These are phyloP conservation scores for Beris chalybata DNA, from an alignment of 2,888 invertebrate genomes.

Conservation along the genomic window DNA sequence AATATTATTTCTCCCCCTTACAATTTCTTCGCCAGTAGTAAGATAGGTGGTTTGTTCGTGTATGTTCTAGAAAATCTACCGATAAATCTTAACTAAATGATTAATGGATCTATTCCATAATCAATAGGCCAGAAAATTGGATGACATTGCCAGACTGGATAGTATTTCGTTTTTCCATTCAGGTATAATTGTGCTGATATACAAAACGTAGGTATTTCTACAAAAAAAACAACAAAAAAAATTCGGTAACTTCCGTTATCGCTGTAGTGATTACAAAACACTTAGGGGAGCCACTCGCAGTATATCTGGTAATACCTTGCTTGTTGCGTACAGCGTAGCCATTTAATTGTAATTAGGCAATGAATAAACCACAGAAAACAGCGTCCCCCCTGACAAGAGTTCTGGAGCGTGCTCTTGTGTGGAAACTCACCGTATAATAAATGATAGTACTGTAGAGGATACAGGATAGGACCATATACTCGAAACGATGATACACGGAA, in stretches of 20 bases:
- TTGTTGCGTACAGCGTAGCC: slow-evolving; percentile 42
- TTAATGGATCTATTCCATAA: slow-evolving; percentile 26
- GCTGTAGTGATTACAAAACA: slow-evolving; percentile 36
- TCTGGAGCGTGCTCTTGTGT: not conserved
- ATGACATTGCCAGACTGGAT: slow-evolving; percentile 29
- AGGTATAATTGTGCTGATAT: not conserved
- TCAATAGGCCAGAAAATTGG: slow-evolving; percentile 31
- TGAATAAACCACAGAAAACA: slow-evolving; percentile 34
- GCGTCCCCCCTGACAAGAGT: not conserved
- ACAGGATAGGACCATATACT: slow-evolving; percentile 8
- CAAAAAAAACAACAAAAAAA: too few relatives aligned
- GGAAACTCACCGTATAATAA: slow-evolving; percentile 12
- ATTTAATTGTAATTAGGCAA: slow-evolving; percentile 45
- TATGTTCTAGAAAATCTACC: not conserved
- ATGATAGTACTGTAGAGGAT: not conserved
- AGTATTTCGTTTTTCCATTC: not conserved
- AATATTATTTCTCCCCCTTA: too few relatives aligned
- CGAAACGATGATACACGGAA: slow-evolving; percentile 28
- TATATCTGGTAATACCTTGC: slow-evolving; percentile 32
- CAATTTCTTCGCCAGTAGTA: too few relatives aligned
- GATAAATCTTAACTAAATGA: slow-evolving; percentile 32
- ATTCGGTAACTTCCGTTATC: not conserved
- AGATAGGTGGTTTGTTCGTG: too few relatives aligned
- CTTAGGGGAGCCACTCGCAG: slow-evolving; percentile 28
- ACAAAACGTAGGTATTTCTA: too few relatives aligned